A percentile compares a stretch with the other conserved stretches of the same genome.
Conservation (phyloP, 2,797 vertebrate genomes). For the Cynopterus sphinx region DNA sequence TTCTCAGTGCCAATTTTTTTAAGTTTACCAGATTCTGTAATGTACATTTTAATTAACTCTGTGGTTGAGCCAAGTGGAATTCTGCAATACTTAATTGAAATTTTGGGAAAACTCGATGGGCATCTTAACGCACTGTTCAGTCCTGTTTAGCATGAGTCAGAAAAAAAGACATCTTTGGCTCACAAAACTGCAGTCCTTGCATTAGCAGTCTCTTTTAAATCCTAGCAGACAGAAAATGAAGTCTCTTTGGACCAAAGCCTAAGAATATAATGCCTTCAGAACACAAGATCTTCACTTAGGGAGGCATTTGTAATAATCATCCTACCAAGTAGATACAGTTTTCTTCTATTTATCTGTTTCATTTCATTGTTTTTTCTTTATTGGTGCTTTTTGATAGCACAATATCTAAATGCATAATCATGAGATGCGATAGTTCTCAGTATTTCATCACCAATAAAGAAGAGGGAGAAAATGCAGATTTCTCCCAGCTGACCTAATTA, state of each 20-base stretch:
- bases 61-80: conserved; percentile 72
- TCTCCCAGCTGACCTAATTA: conserved; percentile 48
- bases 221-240: conserved; percentile 83
- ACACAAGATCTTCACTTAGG: conserved; percentile 73
- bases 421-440: conserved; percentile 22
- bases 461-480: not conserved
- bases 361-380: conserved; percentile 43
- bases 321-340: conserved; percentile 14
- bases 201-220: conserved; percentile 81
- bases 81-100: conserved; percentile 70
- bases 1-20: conserved; percentile 71
- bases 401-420: conserved; percentile 41
- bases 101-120: conserved; percentile 68
- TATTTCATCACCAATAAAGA: conserved; percentile 33
- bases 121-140: conserved; percentile 72
- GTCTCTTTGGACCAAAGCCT: conserved; percentile 82
- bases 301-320: conserved; percentile 65
- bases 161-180: conserved; percentile 79
- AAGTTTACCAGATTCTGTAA: conserved; percentile 72
- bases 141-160: conserved; percentile 70
- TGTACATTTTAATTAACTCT: conserved; percentile 79
- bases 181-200: conserved; percentile 74
- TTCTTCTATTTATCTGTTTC: conserved; percentile 60
- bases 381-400: conserved; percentile 12
- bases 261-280: conserved; percentile 82